These are phyloP conservation scores for Climacteris rufus DNA, from an alignment of 2,113 vertebrate genomes.

Conservation along the genomic window DNA sequence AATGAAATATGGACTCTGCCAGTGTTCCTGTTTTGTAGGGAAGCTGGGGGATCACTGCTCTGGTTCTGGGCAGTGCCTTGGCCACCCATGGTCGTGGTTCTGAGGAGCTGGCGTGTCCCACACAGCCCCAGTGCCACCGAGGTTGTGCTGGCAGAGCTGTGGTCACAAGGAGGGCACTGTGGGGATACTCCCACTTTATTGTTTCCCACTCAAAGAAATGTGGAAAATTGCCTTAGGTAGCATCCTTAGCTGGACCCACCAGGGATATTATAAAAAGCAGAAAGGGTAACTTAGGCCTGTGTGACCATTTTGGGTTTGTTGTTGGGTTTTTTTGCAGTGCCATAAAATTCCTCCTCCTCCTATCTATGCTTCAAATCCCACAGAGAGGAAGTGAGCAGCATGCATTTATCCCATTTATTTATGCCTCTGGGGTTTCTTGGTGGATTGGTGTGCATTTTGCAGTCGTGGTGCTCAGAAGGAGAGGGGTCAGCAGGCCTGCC, in stretches of 20 bases:
- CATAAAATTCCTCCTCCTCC: neutral
- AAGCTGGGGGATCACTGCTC: neutral
- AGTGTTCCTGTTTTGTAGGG: neutral
- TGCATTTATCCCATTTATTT: neutral
- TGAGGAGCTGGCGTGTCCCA: neutral
- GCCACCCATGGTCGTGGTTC: neutral
- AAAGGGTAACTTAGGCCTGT: neutral
- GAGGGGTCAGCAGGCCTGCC: neutral
- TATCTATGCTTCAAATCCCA: neutral
- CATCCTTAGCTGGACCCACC: neutral
- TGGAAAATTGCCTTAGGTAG: slow-evolving; percentile 25
- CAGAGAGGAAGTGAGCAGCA: neutral
- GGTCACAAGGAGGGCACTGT: neutral
- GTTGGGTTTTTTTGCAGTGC: neutral
- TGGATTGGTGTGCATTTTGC: neutral
- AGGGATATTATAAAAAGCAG: neutral
- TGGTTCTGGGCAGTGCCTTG: neutral
- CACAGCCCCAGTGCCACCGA: neutral
- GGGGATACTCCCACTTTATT: neutral
- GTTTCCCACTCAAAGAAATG: neutral
- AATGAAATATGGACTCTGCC: neutral
- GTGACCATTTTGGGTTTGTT: neutral
- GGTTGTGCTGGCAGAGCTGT: neutral
- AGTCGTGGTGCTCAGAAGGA: accelerated
- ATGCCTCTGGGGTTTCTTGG: neutral